Evolutionary conservation across 2,113 vertebrate genomes (phyloP), one percentile per base, ranked within the genome.

Genomic region (Notarius lentiginosus): DNA sequence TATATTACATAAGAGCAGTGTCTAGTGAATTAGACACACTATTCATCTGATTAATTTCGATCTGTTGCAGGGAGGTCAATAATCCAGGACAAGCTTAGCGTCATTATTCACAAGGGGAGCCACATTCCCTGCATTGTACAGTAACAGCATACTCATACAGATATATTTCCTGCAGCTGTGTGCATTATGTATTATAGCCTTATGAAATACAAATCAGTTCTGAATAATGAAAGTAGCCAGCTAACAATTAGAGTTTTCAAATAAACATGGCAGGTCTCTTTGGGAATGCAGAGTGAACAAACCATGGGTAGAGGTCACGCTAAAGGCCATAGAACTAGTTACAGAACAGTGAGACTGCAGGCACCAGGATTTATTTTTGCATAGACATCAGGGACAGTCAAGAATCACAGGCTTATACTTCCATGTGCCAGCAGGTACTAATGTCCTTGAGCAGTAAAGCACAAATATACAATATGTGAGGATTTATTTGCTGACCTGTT

Each of bases 21-120:
- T 79, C 70, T 86, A 55, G 61, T 84, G 81, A 81, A 61, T 61
- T 81, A 27, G 5, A 80, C 27, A 80, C 49, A 27, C 9, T 8
- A 60, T 15, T 66, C 61, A 66, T 60, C 61, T 7, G 49, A 81
- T 83, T 75, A n/a, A 63, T 85, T 88, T 68, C 55, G 84, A 86
- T 83, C 90, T 86, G 84, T 84, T 15, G 20, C 51, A 61, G 61
- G 20, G 73, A n/a, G 11, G 86, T 85, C 77, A 53, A 73, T 66
- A 81, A 24, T 86, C 1, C 88, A 84, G 87, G 89, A 6, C 9
- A 9, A 86, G 88, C 89, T 91, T 84, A 85, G 89, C 77, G 83
- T 83, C 51, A 47, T 88, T 89, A 88, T 75, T 63, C 88, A 86
- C 61, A 88, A 24, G 2, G 76, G 86, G 27, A 5, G 56, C 89